Base-by-base conservation (phyloP, 2,113 vertebrate species). In the Hippocampus barbouri region DNA sequence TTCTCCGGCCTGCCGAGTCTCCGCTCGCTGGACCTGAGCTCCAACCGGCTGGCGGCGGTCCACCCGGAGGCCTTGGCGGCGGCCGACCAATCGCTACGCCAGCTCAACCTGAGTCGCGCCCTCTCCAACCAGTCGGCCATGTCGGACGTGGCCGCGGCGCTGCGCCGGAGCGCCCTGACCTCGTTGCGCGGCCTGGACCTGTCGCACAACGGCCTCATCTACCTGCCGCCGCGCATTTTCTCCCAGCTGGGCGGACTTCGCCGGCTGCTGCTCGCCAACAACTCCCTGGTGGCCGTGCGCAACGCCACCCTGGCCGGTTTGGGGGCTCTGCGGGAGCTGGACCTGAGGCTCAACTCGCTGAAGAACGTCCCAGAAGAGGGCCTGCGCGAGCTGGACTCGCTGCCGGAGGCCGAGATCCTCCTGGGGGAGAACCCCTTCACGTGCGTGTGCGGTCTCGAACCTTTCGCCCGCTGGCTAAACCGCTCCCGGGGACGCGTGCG, bases 91-190 rank as follows among this genome's bases (percentile, higher is more conserved):
- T 79, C 89, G 1, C 88, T 94, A 72, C 81, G 74, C 21, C 92
- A 93, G 73, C 90, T 94, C 70, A 93, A 94, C 85, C 92, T 94
- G 67, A 94, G 93, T 82, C 82, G 86, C 9, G 89, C 92, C 1
- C 87, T 94, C 53, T 91, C 90, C 85, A 92, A 93, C 85, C 89
- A 89, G 81, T 89, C 92, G 0, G 72, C 86, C 0, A 72, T 91
- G 68, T 72, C 38, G 9, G 87, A 89, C 71, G 15, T 90, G 74
- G 84, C 74, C 27, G 76, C 75, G 0, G 79, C 90, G 7, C 77
- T 93, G 1, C 56, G 81, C 73, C 77, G 61, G 82, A 89, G 86
- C 70, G 77, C 85, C 68, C 65, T 92, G 65, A 73, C 66, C 1
- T 72, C 54, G 47, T 88, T 90, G 23, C 75, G 1, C 7, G 80